Conservation (phyloP, 2,888 invertebrate genomes). For the Peribatodes rhomboidaria region DNA sequence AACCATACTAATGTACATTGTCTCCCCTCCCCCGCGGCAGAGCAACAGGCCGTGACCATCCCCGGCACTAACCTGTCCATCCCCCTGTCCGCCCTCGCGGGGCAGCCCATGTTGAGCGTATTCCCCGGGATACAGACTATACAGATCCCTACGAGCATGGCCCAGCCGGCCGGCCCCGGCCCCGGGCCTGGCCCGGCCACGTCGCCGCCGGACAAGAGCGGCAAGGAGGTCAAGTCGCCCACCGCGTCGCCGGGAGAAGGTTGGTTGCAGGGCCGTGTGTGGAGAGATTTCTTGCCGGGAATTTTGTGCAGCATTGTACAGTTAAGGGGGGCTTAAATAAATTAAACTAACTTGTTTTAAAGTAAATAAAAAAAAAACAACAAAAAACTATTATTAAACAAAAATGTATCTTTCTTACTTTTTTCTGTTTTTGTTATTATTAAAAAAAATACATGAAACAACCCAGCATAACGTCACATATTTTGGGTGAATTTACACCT, state of each 20-base stretch:
- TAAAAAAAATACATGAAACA: too few relatives aligned
- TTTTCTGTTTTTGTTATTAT: too few relatives aligned
- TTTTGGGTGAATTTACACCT: too few relatives aligned
- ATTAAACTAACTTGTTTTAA: too few relatives aligned
- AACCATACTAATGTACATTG: slow-evolving; percentile 81
- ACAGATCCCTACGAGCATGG: slow-evolving; percentile 59
- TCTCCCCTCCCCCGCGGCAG: too few relatives aligned
- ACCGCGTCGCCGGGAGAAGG: slow-evolving; percentile 69
- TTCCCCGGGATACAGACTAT: slow-evolving; percentile 71
- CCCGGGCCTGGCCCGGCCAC: slow-evolving; percentile 17
- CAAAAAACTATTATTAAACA: too few relatives aligned
- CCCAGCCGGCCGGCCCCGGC: slow-evolving; percentile 51
- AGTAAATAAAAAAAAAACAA: too few relatives aligned
- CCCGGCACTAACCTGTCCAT: slow-evolving; percentile 89
- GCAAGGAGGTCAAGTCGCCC: slow-evolving; percentile 84
- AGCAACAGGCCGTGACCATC: slow-evolving; percentile 86
- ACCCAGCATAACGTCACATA: too few relatives aligned
- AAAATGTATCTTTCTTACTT: too few relatives aligned
- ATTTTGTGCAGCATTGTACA: too few relatives aligned
- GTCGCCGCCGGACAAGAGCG: slow-evolving; percentile 82
- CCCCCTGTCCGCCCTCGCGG: slow-evolving; percentile 80
- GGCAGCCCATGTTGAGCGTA: slow-evolving; percentile 84
- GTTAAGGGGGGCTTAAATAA: too few relatives aligned
- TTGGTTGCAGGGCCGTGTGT: slow-evolving; percentile 62
- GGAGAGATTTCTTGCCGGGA: slow-evolving; percentile 43